These are phyloP conservation scores for Drosophila takahashii DNA, from an alignment of 1,140 invertebrate species.

Conservation along the genomic window DNA sequence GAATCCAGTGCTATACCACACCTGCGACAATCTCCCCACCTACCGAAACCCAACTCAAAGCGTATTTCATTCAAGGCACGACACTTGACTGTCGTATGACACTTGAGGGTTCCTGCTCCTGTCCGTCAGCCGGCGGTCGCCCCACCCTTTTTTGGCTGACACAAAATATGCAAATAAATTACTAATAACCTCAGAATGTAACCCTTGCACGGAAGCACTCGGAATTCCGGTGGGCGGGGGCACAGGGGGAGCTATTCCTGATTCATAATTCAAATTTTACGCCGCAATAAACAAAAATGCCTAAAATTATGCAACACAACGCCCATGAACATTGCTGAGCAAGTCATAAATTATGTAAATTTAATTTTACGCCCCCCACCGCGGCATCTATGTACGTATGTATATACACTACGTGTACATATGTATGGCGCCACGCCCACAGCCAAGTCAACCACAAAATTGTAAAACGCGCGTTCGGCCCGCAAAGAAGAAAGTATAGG, in stretches of 20 bases:
- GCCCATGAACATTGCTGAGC: slow-evolving; percentile 78
- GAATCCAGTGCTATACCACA: neutral
- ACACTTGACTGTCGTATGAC: slow-evolving; percentile 79
- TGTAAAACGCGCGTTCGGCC: slow-evolving; percentile 46
- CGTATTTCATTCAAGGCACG: slow-evolving; percentile 73
- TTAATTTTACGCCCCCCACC: slow-evolving; percentile 73
- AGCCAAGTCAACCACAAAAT: slow-evolving; percentile 71
- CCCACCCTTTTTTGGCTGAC: slow-evolving; percentile 15
- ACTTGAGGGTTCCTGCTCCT: slow-evolving; percentile 49
- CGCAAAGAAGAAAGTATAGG: slow-evolving; percentile 10
- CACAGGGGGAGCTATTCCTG: slow-evolving; percentile 46
- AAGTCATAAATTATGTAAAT: slow-evolving; percentile 84
- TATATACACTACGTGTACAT: slow-evolving; percentile 19
- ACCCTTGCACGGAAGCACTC: slow-evolving; percentile 69
- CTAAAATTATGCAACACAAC: slow-evolving; percentile 81
- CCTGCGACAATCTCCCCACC: neutral
- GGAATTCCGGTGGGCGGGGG: neutral
- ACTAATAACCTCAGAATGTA: slow-evolving; percentile 80
- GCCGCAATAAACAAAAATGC: slow-evolving; percentile 82
- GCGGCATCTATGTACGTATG: slow-evolving; percentile 16
- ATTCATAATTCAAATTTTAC: slow-evolving; percentile 83
- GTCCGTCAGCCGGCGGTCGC: slow-evolving; percentile 55
- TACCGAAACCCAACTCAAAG: slow-evolving; percentile 63
- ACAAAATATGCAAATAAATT: slow-evolving; percentile 81
- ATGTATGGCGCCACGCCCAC: slow-evolving; percentile 40